Conservation (phyloP, 2,113 vertebrate species). For the Alethe diademata region DNA sequence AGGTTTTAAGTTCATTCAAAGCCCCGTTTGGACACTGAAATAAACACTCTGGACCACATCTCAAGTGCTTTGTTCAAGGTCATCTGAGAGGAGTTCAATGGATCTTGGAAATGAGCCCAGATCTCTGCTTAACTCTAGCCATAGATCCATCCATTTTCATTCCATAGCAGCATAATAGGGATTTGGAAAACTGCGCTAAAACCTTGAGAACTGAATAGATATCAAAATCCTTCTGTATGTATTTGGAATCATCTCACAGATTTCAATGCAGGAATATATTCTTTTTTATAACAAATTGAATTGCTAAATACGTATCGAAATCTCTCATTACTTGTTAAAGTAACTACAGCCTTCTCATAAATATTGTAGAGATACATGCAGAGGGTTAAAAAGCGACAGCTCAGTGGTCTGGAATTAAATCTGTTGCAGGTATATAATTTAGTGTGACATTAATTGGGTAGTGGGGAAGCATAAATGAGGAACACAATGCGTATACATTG, state of each 20-base stretch:
- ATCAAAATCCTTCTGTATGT: background rate
- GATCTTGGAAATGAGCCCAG: conserved; percentile 55
- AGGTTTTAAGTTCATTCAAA: conserved; percentile 40
- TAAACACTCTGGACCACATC: conserved; percentile 42
- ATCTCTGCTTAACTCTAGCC: conserved; percentile 43
- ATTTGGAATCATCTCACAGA: background rate
- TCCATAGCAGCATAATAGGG: conserved; percentile 10
- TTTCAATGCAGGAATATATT: background rate
- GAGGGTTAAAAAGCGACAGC: conserved; percentile 50
- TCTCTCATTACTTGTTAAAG: conserved; percentile 23
- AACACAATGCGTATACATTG: background rate
- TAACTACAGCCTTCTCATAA: conserved; percentile 41
- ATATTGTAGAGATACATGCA: conserved; percentile 37
- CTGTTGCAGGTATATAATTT: conserved; percentile 64
- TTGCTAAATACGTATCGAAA: conserved; percentile 16
- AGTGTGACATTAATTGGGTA: conserved; percentile 65
- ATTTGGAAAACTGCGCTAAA: conserved; percentile 46
- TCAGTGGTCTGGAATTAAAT: conserved; percentile 65
- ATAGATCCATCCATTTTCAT: conserved; percentile 59
- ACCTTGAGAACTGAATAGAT: conserved; percentile 32
- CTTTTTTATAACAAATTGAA: background rate
- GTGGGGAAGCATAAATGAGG: conserved; percentile 63
- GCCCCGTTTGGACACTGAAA: conserved; percentile 38
- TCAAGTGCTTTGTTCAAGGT: conserved; percentile 56
- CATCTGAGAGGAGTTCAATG: conserved; percentile 31